Evolutionary conservation across 2,797 vertebrate genomes (phyloP), one percentile per base, ranked within the genome.

Genomic region (Pelochelys cantorii): DNA sequence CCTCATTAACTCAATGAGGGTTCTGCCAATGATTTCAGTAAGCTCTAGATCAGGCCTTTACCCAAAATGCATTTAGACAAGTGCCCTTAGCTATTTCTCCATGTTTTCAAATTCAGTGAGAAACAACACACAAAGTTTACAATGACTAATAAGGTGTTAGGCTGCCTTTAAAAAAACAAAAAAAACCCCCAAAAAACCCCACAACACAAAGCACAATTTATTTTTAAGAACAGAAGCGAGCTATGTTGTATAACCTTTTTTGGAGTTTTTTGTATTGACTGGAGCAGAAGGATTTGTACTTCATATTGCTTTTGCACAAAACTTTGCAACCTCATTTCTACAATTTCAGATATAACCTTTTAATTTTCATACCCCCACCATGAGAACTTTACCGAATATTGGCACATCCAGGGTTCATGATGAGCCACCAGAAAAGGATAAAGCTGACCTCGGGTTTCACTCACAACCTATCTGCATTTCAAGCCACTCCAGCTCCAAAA

Each of bases 141-240:
- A 86, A 84, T 90, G 89, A 93, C 55, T 83, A 94, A 91, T 79
- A 59, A 88, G 68, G 56, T 87, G 15, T 84, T 88, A 88, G 55
- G 20, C n/a, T 34, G 17, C n/a, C 18, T 5, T 11, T 14, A 27
- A 20, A n/a, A n/a, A n/a, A n/a, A n/a, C n/a, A n/a, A n/a, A n/a
- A n/a, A n/a, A n/a, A n/a, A n/a, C n/a, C n/a, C n/a, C n/a, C n/a
- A n/a, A n/a, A n/a, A n/a, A n/a, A n/a, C n/a, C n/a, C n/a, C n/a
- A n/a, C n/a, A 42, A 59, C 54, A 48, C 17, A 81, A 12, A 4
- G 20, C 52, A 48, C 90, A 56, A 4, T 94, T 42, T 81, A 15
- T 11, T 81, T 94, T 97, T 83, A 83, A 84, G 97, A 93, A 37
- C 56, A 87, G 89, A 93, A 89, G 48, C 77, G 52, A 92, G 87